Percentiles rank a stretch among this genome's conserved stretches.
These are phyloP conservation scores for Nezara viridula DNA, from an alignment of 2,888 invertebrate species.

Conservation along the genomic window DNA sequence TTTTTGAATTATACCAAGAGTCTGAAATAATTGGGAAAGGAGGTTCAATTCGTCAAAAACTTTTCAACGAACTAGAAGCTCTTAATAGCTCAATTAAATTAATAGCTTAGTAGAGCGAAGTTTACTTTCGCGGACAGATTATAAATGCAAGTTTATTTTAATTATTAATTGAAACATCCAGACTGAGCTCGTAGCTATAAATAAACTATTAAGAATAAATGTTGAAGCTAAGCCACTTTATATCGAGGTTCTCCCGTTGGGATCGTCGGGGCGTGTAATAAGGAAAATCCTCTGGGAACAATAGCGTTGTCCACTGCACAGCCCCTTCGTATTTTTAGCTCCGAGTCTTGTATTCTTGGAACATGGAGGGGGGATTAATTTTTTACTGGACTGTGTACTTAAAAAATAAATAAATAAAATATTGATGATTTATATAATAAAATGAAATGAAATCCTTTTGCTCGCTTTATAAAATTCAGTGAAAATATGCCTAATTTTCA, in stretches of 20 bases:
- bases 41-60: no score
- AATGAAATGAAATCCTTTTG: no score
- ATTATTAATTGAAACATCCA: neutral
- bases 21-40: no score
- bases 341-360: neutral
- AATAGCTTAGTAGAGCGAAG: neutral
- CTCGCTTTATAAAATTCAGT: no score
- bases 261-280: neutral
- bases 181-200: neutral
- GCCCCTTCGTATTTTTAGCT: neutral
- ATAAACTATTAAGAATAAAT: neutral
- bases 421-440: no score
- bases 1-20: no score
- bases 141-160: neutral
- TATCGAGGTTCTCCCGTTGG: neutral
- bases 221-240: neutral
- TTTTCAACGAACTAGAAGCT: neutral
- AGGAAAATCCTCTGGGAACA: neutral
- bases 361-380: neutral
- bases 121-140: neutral
- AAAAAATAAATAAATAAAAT: no score
- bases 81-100: neutral
- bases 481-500: no score
- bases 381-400: neutral
- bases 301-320: neutral